Evolutionary conservation across 1,140 invertebrate genomes (phyloP), one percentile per base, ranked within the genome.

Genomic region (Temnothorax curvispinosus): DNA sequence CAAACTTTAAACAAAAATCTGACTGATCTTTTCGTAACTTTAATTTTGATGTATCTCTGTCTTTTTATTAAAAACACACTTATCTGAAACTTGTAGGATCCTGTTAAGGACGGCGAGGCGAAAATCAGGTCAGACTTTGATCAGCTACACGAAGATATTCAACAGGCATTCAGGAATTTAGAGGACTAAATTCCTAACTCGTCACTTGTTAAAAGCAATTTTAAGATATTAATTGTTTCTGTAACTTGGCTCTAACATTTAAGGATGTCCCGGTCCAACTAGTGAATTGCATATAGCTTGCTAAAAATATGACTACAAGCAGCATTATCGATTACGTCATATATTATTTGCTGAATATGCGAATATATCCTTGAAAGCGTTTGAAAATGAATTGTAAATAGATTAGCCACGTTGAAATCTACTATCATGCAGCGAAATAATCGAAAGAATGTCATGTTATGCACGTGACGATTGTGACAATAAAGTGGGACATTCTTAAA

Each of bases 111-210:
- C 89, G 99, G 99, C 54, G 99, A 99, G 95, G 97, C 97, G 3
- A 99, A 99, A 96, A 99, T 99, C 94, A 98, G 98, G 95, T 97
- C 98, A 65, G 99, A 99, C 93, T 99, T 99, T 94, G 99, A 99
- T 93, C 98, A 99, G 93, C 95, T 99, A 35, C 96, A 99, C 86
- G 99, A 99, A 96, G 98, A 99, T 93, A 99, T 99, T 96, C 98
- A 99, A 93, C 98, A 98, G 93, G 98, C 98, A 91, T 99, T 99
- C 97, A 98, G 99, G 95, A 99, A 99, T 96, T 96, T 99, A 94
- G 99, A 99, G 96, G 99, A 99, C 96, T 99, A 99, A 97, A 90
- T 92, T 88, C 80, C n/a, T 56, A 7, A 18, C 54, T 13, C 18
- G 44, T 60, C 41, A 82, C 54, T 74, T 74, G 52, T 88, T 86